These are phyloP conservation scores for Pediacus dermestoides DNA, from an alignment of 2,888 invertebrate species.

Conservation along the genomic window DNA sequence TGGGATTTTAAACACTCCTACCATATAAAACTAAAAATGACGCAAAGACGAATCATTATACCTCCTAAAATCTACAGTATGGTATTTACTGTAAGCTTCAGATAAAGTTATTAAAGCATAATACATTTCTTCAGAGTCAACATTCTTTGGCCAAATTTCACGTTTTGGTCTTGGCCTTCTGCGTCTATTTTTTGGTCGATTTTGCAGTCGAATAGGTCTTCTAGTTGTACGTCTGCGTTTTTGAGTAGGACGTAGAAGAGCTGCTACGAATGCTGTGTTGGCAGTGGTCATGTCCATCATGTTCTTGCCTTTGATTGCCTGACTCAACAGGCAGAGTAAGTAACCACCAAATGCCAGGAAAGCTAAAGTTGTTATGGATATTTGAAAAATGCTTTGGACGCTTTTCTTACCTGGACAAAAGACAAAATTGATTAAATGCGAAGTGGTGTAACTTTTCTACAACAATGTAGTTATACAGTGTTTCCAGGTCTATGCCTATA, in stretches of 20 bases:
- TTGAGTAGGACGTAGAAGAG: constrained; percentile 22
- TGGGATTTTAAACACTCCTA: too few species aligned
- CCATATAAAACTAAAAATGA: constrained; percentile 1
- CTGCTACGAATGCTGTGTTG: constrained; percentile 36
- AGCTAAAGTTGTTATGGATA: constrained; percentile 73
- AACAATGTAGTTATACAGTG: neutral
- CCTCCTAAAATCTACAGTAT: constrained; percentile 40
- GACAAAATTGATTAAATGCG: neutral
- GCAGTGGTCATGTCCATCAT: constrained; percentile 32
- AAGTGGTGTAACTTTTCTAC: too few species aligned
- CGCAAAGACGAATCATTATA: constrained; percentile 25
- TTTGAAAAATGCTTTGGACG: constrained; percentile 70
- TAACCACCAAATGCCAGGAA: constrained; percentile 85
- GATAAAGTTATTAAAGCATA: constrained; percentile 54
- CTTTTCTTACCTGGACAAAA: constrained; percentile 25
- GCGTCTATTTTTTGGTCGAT: constrained; percentile 16
- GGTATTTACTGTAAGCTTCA: constrained; percentile 56
- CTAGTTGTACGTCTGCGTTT: constrained; percentile 25
- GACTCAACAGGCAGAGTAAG: constrained; percentile 70
- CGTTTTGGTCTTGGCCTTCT: constrained; percentile 25
- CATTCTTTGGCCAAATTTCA: constrained; percentile 28
- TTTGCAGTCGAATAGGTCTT: constrained; percentile 15
- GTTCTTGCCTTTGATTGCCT: constrained; percentile 67
- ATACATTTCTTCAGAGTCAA: constrained; percentile 53
- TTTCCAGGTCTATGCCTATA: neutral